Conservation (phyloP, 2,888 invertebrate genomes). For the Tryphoninae sp. region DNA sequence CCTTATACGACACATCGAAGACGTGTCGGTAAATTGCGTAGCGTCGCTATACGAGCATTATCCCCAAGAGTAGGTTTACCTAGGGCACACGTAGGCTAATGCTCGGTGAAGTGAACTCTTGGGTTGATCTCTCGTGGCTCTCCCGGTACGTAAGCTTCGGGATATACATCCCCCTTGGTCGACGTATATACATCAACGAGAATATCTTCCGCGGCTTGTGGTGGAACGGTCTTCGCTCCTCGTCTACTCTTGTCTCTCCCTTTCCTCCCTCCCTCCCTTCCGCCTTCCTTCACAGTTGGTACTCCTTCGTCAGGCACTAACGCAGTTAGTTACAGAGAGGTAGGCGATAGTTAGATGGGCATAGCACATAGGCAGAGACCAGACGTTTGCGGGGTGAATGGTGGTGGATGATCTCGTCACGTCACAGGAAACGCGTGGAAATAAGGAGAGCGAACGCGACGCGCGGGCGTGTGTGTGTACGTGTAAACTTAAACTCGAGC, state of each 20-base stretch:
- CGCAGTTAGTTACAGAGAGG: not conserved
- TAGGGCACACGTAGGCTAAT: constrained; percentile 27
- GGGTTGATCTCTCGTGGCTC: constrained; percentile 23
- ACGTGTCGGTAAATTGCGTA: constrained; percentile 52
- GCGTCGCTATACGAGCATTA: constrained; percentile 37
- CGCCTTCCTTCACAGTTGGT: not conserved
- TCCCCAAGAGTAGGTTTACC: constrained; percentile 35
- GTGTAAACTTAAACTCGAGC: constrained; percentile 56
- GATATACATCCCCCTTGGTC: no score
- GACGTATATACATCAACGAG: not conserved
- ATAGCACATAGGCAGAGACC: not conserved
- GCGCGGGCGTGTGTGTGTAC: constrained; percentile 20
- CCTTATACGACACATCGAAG: constrained; percentile 49
- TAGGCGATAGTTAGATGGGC: not conserved
- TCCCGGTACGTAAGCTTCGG: no score
- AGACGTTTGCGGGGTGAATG: not conserved
- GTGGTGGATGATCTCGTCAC: constrained; percentile 60
- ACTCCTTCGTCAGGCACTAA: constrained; percentile 10
- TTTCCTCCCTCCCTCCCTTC: no score
- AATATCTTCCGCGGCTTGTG: not conserved
- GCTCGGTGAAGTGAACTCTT: constrained; percentile 44
- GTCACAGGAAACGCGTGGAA: constrained; percentile 64
- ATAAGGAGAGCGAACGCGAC: constrained; percentile 19
- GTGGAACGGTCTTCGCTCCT: not conserved
- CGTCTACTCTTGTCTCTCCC: not conserved